phyloP scores from a whole-genome alignment of 2,113 vertebrate species.

The Phalacrocorax brasilianus region DNA sequence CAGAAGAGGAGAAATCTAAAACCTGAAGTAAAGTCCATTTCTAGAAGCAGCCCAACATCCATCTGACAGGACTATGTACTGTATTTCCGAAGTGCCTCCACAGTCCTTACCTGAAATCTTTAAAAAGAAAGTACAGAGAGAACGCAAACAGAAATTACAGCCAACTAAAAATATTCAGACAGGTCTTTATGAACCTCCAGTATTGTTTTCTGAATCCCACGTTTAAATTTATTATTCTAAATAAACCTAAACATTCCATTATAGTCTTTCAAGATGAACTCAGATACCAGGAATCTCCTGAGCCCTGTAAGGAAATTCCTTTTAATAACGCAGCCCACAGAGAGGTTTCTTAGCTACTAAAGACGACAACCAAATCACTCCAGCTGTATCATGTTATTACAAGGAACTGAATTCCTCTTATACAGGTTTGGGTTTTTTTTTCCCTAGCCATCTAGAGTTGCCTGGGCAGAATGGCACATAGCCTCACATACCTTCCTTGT shows the following conservation, averaged over 20 bases:
- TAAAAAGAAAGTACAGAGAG: background rate
- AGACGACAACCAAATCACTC: background rate
- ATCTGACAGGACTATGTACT: background rate
- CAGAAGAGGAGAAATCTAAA: background rate
- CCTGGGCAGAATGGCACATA: background rate
- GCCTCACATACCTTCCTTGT: background rate
- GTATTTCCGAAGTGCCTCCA: background rate
- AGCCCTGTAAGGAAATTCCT: conserved; percentile 45
- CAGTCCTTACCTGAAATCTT: background rate
- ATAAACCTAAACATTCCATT: conserved; percentile 5
- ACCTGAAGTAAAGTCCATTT: background rate
- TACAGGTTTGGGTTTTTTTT: background rate
- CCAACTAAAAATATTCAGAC: background rate
- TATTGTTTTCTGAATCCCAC: background rate
- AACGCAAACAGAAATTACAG: background rate
- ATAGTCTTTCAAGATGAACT: background rate
- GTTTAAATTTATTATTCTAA: background rate
- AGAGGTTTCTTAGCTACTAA: conserved; percentile 6
- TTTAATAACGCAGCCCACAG: conserved; percentile 28
- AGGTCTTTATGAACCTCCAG: background rate
- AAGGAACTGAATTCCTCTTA: background rate
- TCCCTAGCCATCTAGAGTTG: background rate
- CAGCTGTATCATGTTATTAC: background rate
- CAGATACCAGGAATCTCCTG: conserved; percentile 38
- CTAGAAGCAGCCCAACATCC: background rate